Evolutionary conservation across 1,140 invertebrate species (phyloP), one percentile per base, ranked within the genome.

Genomic region (Pseudobourletiella spinata): DNA sequence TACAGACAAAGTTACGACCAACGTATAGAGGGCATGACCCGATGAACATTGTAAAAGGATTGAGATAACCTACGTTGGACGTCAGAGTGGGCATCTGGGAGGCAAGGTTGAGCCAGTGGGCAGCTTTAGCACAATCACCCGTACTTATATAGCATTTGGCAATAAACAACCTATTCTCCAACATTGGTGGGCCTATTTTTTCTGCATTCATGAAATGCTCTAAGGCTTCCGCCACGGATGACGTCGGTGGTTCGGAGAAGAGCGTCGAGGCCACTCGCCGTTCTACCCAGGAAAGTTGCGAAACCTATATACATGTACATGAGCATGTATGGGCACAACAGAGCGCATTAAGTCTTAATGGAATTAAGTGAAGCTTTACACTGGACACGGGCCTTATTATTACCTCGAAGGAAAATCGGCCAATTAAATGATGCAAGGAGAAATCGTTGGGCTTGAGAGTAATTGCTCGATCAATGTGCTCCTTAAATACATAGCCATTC

Each of bases 381-480:
- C 32, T 11, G 32, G 32, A 39, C n/a, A 39, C 32, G 32, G 32
- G 32, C 32, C n/a, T 39, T 39, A 11, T 39, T 39, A n/a, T 72
- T 72, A 86, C 83, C 75, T 85, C 84, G 75, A 79, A 88, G 75
- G 83, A 84, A 75, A 81, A 82, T 55, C 81, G 68, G 11, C 87
- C 87, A 18, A 87, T 71, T 61, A 89, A 78, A 75, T 88, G 81
- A 75, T 88, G 81, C 50, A 86, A 72, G 4, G 79, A 76, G 29
- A 81, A 72, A 74, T 89, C 86, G 15, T 48, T 43, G n/a, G 86
- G 84, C 56, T 80, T 81, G 16, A 90, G 69, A 43, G 78, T 66
- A 44, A 88, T 75, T 1, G 87, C 87, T 71, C 76, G 78, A 70
- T 86, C 81, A 63, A 89, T 79, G 72, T 89, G 86, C 67, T 85